These are phyloP conservation scores for Noctua janthe DNA, from an alignment of 2,888 invertebrate species.

Conservation along the genomic window DNA sequence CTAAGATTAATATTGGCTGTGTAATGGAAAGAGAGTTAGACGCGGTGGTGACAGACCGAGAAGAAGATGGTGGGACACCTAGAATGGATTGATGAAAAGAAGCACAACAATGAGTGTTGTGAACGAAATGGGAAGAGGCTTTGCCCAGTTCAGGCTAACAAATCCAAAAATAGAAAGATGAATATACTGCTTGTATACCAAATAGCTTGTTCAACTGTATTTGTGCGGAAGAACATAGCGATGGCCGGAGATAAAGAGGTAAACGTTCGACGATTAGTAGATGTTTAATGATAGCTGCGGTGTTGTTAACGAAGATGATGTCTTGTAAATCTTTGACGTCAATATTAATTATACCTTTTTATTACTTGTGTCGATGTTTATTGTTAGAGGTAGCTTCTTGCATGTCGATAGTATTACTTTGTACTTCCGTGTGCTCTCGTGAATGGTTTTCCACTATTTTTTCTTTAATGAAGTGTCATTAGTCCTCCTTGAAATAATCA, in stretches of 20 bases:
- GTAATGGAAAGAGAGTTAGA: neutral
- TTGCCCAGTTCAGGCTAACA: neutral
- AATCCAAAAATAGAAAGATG: neutral
- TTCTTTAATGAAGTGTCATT: neutral
- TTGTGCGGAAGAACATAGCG: constrained; percentile 9
- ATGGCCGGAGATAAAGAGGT: constrained; percentile 5
- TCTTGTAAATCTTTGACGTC: constrained; percentile 18
- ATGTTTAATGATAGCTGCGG: constrained; percentile 10
- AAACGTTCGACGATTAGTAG: constrained; percentile 21
- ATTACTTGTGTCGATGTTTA: neutral
- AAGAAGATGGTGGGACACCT: neutral
- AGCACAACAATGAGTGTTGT: neutral
- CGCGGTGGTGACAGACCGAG: no score
- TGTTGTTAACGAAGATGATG: constrained; percentile 8
- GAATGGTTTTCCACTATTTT: neutral
- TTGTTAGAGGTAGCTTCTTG: neutral
- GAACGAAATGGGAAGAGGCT: neutral
- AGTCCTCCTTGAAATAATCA: neutral
- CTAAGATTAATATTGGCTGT: neutral
- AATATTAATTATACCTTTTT: constrained; percentile 10
- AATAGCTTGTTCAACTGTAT: constrained; percentile 7
- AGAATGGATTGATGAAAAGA: neutral
- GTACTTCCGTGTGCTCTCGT: constrained; percentile 20
- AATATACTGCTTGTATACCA: neutral
- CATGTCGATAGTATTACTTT: constrained; percentile 8